Conservation (phyloP, 2,797 vertebrate species). For the Chaetodon trifasciatus region DNA sequence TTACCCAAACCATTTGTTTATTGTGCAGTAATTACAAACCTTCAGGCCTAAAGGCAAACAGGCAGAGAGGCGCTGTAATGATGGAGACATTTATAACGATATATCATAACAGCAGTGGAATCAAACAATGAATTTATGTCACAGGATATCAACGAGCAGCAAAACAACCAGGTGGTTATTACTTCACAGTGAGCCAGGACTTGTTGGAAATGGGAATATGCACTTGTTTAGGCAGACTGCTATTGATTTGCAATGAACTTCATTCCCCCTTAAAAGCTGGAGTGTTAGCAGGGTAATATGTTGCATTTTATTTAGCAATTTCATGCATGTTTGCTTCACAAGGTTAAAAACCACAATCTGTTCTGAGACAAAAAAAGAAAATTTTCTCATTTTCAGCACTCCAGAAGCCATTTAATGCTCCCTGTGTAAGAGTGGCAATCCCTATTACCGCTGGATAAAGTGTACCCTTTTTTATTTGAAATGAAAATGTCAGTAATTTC, state of each 20-base stretch:
- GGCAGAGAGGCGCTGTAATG: constrained; percentile 79
- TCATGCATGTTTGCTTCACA: constrained; percentile 81
- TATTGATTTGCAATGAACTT: constrained; percentile 75
- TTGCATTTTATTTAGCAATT: constrained; percentile 79
- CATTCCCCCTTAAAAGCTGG: constrained; percentile 58
- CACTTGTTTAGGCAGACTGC: constrained; percentile 69
- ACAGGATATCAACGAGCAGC: constrained; percentile 60
- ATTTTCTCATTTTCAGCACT: constrained; percentile 82
- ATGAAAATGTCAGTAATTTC: constrained; percentile 93
- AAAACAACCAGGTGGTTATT: constrained; percentile 72
- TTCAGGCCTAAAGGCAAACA: constrained; percentile 81
- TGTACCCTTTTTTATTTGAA: constrained; percentile 92
- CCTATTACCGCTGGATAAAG: constrained; percentile 90
- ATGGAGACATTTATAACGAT: constrained; percentile 86
- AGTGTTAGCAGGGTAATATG: constrained; percentile 65
- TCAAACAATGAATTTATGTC: constrained; percentile 82
- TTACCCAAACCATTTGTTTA: constrained; percentile 90
- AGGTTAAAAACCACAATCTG: constrained; percentile 82
- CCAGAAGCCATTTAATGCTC: constrained; percentile 84
- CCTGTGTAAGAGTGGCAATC: constrained; percentile 86
- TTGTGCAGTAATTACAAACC: constrained; percentile 89
- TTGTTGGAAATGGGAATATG: constrained; percentile 63
- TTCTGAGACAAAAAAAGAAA: constrained; percentile 78
- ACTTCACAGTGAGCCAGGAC: constrained; percentile 47
- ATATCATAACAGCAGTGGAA: constrained; percentile 84